These are phyloP conservation scores for Climacteris rufus DNA, from an alignment of 2,113 vertebrate genomes.

Conservation along the genomic window DNA sequence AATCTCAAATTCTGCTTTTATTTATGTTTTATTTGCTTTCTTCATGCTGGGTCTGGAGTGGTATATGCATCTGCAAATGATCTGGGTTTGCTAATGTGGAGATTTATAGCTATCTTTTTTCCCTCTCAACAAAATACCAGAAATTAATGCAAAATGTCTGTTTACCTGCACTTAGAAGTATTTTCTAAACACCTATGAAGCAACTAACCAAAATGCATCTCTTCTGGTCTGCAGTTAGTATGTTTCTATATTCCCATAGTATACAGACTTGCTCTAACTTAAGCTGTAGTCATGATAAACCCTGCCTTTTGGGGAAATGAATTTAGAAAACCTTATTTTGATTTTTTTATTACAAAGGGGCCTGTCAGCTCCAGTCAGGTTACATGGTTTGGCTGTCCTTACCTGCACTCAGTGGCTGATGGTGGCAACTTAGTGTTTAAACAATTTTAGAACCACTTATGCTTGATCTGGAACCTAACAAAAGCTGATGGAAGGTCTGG, in stretches of 20 bases:
- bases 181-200: background rate
- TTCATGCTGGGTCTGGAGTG: background rate
- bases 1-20: background rate
- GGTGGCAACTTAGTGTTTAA: background rate
- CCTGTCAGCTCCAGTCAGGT: background rate
- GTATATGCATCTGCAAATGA: background rate
- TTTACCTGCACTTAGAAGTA: background rate
- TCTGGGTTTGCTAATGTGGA: background rate
- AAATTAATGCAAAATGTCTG: background rate
- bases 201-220: background rate
- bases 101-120: background rate
- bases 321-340: background rate
- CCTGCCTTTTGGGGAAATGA: background rate
- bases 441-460: background rate
- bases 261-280: background rate
- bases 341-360: background rate
- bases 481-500: background rate
- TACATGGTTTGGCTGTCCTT: background rate
- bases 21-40: background rate
- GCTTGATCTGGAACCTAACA: background rate
- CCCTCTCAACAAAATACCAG: background rate
- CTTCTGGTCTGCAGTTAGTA: background rate
- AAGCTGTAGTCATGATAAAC: background rate
- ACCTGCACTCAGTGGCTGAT: background rate
- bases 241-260: background rate